These are phyloP conservation scores for Drosophila simulans DNA, from an alignment of 1,140 invertebrate genomes.

Conservation along the genomic window DNA sequence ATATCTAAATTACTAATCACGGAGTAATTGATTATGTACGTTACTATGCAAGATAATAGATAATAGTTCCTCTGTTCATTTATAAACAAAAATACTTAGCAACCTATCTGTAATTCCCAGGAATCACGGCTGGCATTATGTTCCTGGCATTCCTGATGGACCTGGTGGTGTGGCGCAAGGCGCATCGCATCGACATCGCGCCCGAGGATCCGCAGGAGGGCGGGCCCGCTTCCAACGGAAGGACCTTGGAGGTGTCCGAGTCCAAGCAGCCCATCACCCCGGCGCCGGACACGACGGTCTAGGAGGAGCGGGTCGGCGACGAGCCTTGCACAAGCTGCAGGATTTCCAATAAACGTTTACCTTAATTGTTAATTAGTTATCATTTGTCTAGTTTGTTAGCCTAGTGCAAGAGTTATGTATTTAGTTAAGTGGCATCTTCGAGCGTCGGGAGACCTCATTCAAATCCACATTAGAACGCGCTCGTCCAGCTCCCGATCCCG, in stretches of 20 bases:
- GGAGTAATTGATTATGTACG: too few relatives aligned
- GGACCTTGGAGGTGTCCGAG: constrained; percentile 64
- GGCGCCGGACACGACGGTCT: constrained; percentile 67
- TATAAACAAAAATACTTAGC: too few relatives aligned
- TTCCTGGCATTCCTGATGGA: constrained; percentile 93
- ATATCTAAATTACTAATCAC: not conserved
- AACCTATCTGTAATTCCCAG: constrained; percentile 81
- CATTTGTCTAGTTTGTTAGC: constrained; percentile 80
- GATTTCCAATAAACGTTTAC: constrained; percentile 83
- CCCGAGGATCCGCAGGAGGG: constrained; percentile 82
- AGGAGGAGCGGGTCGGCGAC: constrained; percentile 22
- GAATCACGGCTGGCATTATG: constrained; percentile 92
- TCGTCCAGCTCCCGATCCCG: constrained; percentile 19
- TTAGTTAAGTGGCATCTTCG: constrained; percentile 73
- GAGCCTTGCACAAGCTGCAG: constrained; percentile 43
- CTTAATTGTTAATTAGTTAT: constrained; percentile 83
- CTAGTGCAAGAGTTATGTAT: constrained; percentile 81
- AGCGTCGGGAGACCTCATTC: constrained; percentile 63
- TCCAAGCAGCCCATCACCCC: constrained; percentile 69
- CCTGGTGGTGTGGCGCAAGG: constrained; percentile 92
- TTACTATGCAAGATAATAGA: too few relatives aligned
- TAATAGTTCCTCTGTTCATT: too few relatives aligned
- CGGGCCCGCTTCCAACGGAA: constrained; percentile 31
- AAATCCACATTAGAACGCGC: constrained; percentile 45
- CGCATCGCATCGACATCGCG: constrained; percentile 89